Evolutionary conservation across 2,113 vertebrate genomes (phyloP), one percentile per base, ranked within the genome.

Genomic region (Pomatostomus ruficeps): DNA sequence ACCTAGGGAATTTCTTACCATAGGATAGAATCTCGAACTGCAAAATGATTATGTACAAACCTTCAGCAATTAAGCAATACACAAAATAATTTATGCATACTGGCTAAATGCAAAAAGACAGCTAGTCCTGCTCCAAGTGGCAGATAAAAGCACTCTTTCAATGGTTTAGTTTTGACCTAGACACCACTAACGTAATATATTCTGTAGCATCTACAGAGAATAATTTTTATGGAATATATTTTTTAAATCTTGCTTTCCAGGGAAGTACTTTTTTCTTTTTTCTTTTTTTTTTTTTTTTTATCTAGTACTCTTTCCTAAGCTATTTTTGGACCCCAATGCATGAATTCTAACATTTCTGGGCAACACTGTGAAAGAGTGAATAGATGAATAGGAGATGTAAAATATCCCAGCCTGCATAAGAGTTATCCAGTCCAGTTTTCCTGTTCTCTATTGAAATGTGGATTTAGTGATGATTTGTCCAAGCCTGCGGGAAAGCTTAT

Each of bases 311-410:
- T 70, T 96, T 88, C 75, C 55, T 90, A 66, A 70, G 62, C 46
- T 94, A 83, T 90, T 94, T 93, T 81, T 94, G 82, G 75, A 82
- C 38, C 25, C 31, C 25, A 73, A 0, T 49, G 31, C 33, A 70
- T 52, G 63, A 93, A 91, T 96, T 93, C 88, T 80, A 86, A 91
- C 59, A 67, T 80, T 67, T 83, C 82, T 80, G 81, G 81, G 59
- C 71, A 93, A 80, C 46, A 36, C 2, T 93, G 71, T 79, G 46
- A 86, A 91, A 33, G 75, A 80, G 14, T 49, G 59, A 96, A 83
- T 73, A 85, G 90, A 91, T 66, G 54, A 95, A 94, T 59, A 91
- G 48, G 23, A 91, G 63, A 83, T 74, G 59, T 82, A 85, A 94
- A 92, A 85, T 70, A 86, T 74, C 85, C 29, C 75, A 86, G 72